Conservation (phyloP, 2,888 invertebrate species). For the Gibbula magus region DNA sequence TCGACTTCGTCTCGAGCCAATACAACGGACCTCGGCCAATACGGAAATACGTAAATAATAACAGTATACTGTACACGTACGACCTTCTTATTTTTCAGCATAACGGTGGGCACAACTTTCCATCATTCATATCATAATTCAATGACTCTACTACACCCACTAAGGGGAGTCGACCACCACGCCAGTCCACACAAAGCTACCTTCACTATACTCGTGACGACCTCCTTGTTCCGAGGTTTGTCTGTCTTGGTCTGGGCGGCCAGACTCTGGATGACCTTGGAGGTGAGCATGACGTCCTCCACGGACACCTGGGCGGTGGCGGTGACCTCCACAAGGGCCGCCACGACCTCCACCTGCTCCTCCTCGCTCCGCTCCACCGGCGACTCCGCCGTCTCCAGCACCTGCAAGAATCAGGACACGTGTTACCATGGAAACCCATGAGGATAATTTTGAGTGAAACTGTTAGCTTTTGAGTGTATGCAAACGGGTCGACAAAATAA, state of each 20-base stretch:
- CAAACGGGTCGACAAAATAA: no score
- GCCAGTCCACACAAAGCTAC: neutral
- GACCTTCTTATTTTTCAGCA: no score
- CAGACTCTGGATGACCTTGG: constrained; percentile 36
- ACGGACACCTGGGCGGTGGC: constrained; percentile 33
- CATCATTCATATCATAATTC: no score
- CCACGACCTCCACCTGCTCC: constrained; percentile 31
- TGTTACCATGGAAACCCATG: no score
- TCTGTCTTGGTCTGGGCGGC: neutral
- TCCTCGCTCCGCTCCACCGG: constrained; percentile 16
- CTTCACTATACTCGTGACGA: constrained; percentile 28
- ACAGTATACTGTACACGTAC: no score
- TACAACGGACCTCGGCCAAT: no score
- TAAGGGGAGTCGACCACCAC: neutral
- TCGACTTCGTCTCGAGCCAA: no score
- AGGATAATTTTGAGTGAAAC: no score
- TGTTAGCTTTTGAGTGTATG: no score
- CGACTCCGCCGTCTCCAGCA: constrained; percentile 21
- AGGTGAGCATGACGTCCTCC: constrained; percentile 42
- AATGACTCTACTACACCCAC: no score
- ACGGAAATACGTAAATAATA: no score
- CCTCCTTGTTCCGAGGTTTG: constrained; percentile 21
- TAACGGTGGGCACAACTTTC: no score
- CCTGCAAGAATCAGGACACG: neutral
- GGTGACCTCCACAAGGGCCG: constrained; percentile 40